These are phyloP conservation scores for Drosophila paranaensis DNA, from an alignment of 2,888 invertebrate species.

Conservation along the genomic window DNA sequence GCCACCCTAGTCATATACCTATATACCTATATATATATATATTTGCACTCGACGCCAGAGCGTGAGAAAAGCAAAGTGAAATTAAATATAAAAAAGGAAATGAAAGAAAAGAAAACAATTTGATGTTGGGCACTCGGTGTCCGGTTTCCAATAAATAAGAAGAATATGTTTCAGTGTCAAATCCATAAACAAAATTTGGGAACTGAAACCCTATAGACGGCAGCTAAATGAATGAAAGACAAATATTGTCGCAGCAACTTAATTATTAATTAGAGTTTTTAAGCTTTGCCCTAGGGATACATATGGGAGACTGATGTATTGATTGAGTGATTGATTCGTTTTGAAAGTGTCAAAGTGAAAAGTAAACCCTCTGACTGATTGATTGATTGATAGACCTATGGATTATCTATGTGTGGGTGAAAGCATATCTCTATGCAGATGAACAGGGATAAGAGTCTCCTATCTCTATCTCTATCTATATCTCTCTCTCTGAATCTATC, in stretches of 20 bases:
- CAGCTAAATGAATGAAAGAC: neutral
- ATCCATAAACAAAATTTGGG: neutral
- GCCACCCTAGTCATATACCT: neutral
- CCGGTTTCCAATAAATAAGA: slow-evolving; percentile 14
- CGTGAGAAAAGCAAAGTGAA: slow-evolving; percentile 57
- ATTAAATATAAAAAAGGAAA: neutral
- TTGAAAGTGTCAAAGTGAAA: neutral
- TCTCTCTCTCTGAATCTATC: too few species aligned
- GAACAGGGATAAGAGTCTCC: neutral
- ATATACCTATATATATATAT: neutral
- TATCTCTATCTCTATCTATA: too few species aligned
- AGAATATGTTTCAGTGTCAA: slow-evolving; percentile 2
- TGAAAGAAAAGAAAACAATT: neutral
- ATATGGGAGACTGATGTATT: neutral
- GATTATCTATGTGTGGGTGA: neutral
- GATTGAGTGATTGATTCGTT: neutral
- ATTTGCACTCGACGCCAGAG: slow-evolving; percentile 2
- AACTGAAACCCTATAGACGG: neutral
- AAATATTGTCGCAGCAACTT: neutral
- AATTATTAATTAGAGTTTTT: neutral
- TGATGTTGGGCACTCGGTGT: neutral
- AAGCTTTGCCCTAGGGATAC: neutral
- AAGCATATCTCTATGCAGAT: neutral
- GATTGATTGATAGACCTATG: too few species aligned
- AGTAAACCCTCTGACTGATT: neutral